These are phyloP conservation scores for Dinocampus coccinellae DNA, from an alignment of 2,888 invertebrate genomes.

Conservation along the genomic window DNA sequence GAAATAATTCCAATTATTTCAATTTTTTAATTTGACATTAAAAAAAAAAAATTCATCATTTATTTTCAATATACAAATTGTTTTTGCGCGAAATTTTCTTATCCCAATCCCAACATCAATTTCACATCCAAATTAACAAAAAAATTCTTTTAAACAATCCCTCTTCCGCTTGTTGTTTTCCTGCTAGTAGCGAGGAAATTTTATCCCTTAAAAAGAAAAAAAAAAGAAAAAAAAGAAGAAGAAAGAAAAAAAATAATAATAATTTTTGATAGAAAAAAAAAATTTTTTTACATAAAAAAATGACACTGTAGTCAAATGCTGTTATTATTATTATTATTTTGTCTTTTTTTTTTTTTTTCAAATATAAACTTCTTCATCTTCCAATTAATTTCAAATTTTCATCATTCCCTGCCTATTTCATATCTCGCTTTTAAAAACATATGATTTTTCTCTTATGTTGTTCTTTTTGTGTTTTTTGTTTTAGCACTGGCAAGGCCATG, in stretches of 20 bases:
- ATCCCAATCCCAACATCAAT: constrained; percentile 27
- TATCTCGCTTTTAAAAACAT: constrained; percentile 47
- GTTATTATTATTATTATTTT: no score
- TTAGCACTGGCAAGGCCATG: constrained; percentile 86
- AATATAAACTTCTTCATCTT: no score
- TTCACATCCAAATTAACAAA: neutral
- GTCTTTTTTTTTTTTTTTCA: constrained; percentile 46
- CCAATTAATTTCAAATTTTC: constrained; percentile 19
- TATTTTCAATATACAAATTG: neutral
- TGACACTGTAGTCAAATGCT: constrained; percentile 42
- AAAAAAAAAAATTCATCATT: constrained; percentile 34
- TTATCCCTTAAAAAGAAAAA: constrained; percentile 20
- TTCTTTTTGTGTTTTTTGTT: constrained; percentile 75
- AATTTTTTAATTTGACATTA: constrained; percentile 39
- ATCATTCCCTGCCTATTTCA: neutral
- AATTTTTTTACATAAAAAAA: constrained; percentile 20
- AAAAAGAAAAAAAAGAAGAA: constrained; percentile 28
- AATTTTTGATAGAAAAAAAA: constrained; percentile 29
- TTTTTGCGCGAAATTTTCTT: constrained; percentile 27
- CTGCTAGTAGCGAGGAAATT: constrained; percentile 40
- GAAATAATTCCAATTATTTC: constrained; percentile 42
- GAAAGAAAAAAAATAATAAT: constrained; percentile 36
- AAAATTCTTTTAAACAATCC: no score
- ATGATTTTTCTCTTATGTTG: constrained; percentile 66
- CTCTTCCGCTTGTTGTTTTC: constrained; percentile 31